Evolutionary conservation across 2,113 vertebrate species (phyloP), one percentile per base, ranked within the genome.

Genomic region (Oplegnathus fasciatus): DNA sequence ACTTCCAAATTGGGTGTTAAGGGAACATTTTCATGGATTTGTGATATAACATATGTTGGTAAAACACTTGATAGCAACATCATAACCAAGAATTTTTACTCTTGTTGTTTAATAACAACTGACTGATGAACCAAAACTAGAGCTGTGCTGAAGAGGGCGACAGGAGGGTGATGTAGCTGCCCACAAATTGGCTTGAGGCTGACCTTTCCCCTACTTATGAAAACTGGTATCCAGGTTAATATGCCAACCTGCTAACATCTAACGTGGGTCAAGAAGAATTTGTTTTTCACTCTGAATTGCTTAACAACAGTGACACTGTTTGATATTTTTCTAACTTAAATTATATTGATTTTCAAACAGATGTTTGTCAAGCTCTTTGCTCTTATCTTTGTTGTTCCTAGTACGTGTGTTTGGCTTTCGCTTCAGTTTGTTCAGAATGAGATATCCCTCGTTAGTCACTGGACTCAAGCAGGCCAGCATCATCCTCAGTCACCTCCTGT

Each of bases 401-500:
- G 4, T 52, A 22, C 10, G 34, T 32, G 42, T 61, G n/a, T 46
- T 62, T 10, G 50, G 18, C 30, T 71, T 68, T 28, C 9, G 30
- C 9, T 40, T 44, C 20, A 30, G 28, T 20, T 42, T 34, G 6
- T 48, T 30, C 26, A 0, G 20, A 54, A 40, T 18, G 5, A 65
- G 5, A 60, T 15, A 18, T 26, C 6, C 9, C 5, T 42, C 5
- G 64, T 58, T 42, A 40, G 9, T 44, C 34, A 17, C 10, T 3
- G 5, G 17, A 46, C 11, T 44, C 54, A 65, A 9, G 28, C 22
- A 14, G 34, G 32, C 17, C 14, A 48, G 13, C 26, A 22, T 66
- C 13, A 5, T 65, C 32, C 14, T 24, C 30, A 9, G 17, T 96
- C 86, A 98, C 98, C 94, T 96, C 91, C 60, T 80, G 89, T 84